Percentiles rank a stretch among this genome's conserved stretches.
Conservation (phyloP, 2,888 invertebrate genomes). For the Nomada hirtipes region DNA sequence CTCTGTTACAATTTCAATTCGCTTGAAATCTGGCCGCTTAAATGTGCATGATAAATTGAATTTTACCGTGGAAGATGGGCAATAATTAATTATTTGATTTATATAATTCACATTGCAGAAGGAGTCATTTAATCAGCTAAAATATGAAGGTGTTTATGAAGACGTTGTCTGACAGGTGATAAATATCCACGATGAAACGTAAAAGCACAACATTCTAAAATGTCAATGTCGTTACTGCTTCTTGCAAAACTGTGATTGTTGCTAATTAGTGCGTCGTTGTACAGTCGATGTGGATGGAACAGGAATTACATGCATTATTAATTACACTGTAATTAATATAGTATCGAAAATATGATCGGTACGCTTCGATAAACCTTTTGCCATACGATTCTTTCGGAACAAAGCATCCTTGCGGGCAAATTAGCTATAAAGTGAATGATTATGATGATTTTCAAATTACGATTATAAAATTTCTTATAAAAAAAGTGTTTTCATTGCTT, state of each 20-base stretch:
- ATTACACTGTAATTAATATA: no score
- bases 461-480: no score
- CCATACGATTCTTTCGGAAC: background rate
- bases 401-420: background rate
- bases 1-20: background rate
- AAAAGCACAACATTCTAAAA: slow-evolving; percentile 29
- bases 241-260: slow-evolving; percentile 8
- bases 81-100: background rate
- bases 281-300: background rate
- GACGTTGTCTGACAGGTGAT: slow-evolving; percentile 1
- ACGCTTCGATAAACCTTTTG: background rate
- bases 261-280: slow-evolving; percentile 3
- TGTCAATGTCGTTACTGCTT: slow-evolving; percentile 23
- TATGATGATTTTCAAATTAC: background rate
- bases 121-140: background rate
- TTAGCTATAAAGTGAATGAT: background rate
- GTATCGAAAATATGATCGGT: background rate
- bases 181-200: slow-evolving; percentile 1
- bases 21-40: background rate
- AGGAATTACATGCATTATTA: background rate
- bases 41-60: background rate
- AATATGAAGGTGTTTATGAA: background rate
- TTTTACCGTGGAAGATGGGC: background rate
- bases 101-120: background rate
- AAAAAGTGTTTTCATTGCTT: no score